Evolutionary conservation across 2,113 vertebrate species (phyloP), one percentile per base, ranked within the genome.

Genomic region (Ploceus nigricollis): DNA sequence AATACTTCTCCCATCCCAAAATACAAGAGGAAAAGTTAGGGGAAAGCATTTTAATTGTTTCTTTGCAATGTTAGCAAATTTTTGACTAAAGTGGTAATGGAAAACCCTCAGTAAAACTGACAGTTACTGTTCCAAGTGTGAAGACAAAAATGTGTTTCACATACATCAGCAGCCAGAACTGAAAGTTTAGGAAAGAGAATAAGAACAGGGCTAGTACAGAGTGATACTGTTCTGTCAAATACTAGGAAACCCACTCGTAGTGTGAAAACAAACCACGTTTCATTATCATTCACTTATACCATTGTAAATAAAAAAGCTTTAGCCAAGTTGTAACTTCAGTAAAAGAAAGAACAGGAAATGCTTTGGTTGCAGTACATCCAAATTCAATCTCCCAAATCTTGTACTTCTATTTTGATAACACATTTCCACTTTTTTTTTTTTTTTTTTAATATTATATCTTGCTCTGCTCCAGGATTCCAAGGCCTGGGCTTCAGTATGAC

Each of bases 101-200:
- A 93, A 96, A 93, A 80, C 11, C n/a, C 37, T 72, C 48, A 28
- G 57, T 56, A 82, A 92, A 92, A 76, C 24, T 65, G 57, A 56
- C 15, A 60, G 40, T 53, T 92, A 60, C 50, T 69, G 44, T 60
- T 87, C 24, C 48, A 92, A 76, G 27, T 27, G 23, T 64, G 75
- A 87, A 85, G 57, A 39, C 16, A 92, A 71, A 90, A 92, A 68
- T 47, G 22, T 78, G 39, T 72, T 82, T 82, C 47, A 63, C 20
- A 45, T 54, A 23, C 11, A 68, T 27, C 28, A 72, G 28, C 77
- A 89, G 23, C 11, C 85, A 91, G 69, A 87, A 75, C 20, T 23
- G 56, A 70, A 87, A 70, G 3, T 78, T 14, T 57, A 21, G 28
- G 31, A 65, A 89, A 84, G 12, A 77, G 21, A 39, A 10, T 58